These are phyloP conservation scores for Zhengitettix transpicula DNA, from an alignment of 2,888 invertebrate species.

Conservation along the genomic window DNA sequence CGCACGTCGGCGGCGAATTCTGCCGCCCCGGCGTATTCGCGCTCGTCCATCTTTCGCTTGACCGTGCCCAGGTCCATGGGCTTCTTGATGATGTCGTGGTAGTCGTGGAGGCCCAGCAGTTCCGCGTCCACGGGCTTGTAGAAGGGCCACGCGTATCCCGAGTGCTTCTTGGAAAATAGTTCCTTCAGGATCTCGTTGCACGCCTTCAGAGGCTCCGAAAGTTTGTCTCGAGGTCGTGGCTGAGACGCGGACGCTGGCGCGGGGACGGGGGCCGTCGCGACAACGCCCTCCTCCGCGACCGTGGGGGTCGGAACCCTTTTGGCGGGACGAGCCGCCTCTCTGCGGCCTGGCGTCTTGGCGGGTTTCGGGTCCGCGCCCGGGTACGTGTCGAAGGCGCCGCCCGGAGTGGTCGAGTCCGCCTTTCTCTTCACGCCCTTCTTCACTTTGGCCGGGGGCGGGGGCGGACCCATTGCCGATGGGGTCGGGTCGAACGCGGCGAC, in stretches of 20 bases:
- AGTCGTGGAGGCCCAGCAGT: constrained; percentile 84
- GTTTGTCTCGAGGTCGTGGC: constrained; percentile 62
- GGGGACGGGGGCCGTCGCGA: constrained; percentile 42
- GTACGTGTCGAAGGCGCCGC: constrained; percentile 63
- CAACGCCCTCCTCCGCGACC: constrained; percentile 33
- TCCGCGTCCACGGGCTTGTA: constrained; percentile 98
- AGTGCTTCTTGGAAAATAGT: constrained; percentile 82
- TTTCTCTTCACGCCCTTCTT: constrained; percentile 97
- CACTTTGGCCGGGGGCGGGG: constrained; percentile 66
- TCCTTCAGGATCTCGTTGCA: constrained; percentile 88
- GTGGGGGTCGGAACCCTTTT: constrained; percentile 57
- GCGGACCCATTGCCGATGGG: constrained; percentile 36
- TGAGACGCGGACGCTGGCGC: constrained; percentile 37
- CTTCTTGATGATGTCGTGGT: constrained; percentile 95
- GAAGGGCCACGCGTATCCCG: constrained; percentile 98
- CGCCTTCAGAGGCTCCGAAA: constrained; percentile 72
- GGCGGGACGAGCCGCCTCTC: constrained; percentile 89
- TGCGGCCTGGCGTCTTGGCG: constrained; percentile 74
- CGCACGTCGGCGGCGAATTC: constrained; percentile 94
- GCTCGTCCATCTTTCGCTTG: constrained; percentile 90
- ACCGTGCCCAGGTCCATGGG: constrained; percentile 99
- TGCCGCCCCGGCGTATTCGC: constrained; percentile 80
- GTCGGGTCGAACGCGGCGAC: constrained; percentile 1
- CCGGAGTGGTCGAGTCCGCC: constrained; percentile 95
- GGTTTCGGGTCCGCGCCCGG: constrained; percentile 57